phyloP scores from a whole-genome alignment of 2,797 vertebrate species.

The Molossus alvarezi region DNA sequence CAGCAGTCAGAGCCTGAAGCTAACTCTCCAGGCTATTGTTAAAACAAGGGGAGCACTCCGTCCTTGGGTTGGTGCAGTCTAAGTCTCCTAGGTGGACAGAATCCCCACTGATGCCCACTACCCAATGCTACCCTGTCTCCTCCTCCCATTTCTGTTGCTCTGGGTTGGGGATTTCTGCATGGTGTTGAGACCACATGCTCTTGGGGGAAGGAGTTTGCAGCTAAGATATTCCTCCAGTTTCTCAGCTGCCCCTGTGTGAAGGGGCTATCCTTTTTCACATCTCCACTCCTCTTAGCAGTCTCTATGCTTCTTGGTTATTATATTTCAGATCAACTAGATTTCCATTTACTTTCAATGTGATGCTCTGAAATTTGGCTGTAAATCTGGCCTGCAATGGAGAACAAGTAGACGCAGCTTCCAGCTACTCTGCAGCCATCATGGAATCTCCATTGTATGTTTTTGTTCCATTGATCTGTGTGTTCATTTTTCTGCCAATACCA shows the following conservation, averaged over 20 bases:
- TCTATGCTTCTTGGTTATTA: not conserved
- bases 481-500: not conserved
- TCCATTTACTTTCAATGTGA: not conserved
- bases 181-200: too few species aligned
- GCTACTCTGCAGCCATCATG: not conserved
- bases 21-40: not conserved
- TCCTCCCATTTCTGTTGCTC: too few species aligned
- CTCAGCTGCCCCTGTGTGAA: too few species aligned
- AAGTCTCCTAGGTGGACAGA: not conserved
- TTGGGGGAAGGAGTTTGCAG: too few species aligned
- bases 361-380: not conserved
- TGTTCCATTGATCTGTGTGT: not conserved
- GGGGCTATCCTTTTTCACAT: not conserved
- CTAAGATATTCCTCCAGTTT: too few species aligned
- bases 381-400: fast-evolving
- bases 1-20: not conserved
- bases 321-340: not conserved
- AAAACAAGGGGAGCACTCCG: not conserved
- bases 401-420: not conserved
- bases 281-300: not conserved
- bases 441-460: not conserved
- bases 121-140: not conserved
- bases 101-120: not conserved
- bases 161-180: too few species aligned
- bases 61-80: too few species aligned